Percentiles rank a stretch among this genome's conserved stretches.
These are phyloP conservation scores for Oryzias melastigma DNA, from an alignment of 2,113 vertebrate genomes.

Conservation along the genomic window DNA sequence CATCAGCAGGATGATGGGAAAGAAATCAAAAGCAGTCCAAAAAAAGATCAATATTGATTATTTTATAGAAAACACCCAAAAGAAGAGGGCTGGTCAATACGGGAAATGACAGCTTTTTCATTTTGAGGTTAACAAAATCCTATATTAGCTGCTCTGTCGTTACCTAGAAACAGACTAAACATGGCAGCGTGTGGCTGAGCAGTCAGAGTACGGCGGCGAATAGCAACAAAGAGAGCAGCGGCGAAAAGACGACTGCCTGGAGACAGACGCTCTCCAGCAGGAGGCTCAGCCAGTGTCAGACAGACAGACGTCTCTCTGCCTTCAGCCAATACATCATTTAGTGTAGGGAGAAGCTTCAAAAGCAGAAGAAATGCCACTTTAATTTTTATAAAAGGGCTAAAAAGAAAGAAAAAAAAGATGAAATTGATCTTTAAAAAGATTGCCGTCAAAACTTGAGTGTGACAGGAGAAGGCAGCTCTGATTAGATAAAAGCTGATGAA, in stretches of 20 bases:
- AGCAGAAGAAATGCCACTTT: conserved; percentile 6
- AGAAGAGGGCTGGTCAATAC: not conserved
- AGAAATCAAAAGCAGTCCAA: not conserved
- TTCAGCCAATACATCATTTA: conserved; percentile 16
- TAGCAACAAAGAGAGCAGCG: conserved; percentile 60
- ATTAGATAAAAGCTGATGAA: not conserved
- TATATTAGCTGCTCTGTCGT: not conserved
- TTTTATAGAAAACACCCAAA: not conserved
- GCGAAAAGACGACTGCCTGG: conserved; percentile 54
- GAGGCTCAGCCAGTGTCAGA: conserved; percentile 33
- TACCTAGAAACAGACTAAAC: conserved; percentile 15
- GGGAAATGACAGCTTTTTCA: conserved; percentile 5
- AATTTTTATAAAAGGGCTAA: not conserved
- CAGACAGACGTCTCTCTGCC: conserved; percentile 41
- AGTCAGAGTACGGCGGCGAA: conserved; percentile 17
- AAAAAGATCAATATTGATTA: not conserved
- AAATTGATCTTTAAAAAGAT: not conserved
- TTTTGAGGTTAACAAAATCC: not conserved
- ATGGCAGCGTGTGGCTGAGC: conserved; percentile 18
- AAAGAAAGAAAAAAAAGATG: not conserved
- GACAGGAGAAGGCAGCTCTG: not conserved
- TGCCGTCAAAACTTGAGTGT: not conserved
- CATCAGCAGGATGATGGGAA: not conserved
- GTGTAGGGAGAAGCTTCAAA: conserved; percentile 1
- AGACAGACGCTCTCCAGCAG: conserved; percentile 54